Evolutionary conservation across 2,113 vertebrate species (phyloP).

Genomic region (Camarhynchus parvulus): DNA sequence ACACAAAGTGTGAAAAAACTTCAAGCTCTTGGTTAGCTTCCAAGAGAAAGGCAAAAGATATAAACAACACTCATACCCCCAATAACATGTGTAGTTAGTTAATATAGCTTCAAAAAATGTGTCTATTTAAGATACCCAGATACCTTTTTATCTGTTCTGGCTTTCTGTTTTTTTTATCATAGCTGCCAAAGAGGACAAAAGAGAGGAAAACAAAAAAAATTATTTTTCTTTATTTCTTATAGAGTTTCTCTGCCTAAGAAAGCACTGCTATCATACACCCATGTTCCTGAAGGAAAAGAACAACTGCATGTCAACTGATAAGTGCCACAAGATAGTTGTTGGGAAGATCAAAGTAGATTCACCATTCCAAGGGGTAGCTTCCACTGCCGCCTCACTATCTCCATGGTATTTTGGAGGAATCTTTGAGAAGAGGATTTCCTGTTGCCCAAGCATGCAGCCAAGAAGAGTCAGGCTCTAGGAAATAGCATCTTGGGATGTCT

Average conservation of each 20-base stretch:
- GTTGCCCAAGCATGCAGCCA: background rate
- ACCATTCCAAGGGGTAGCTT: background rate
- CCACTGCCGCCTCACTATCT: background rate
- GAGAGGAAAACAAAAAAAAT: background rate
- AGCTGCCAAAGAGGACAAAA: background rate
- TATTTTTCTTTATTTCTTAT: background rate
- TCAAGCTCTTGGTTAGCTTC: background rate
- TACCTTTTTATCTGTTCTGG: background rate
- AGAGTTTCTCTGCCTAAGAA: background rate
- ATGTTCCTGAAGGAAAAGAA: background rate
- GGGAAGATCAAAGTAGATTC: background rate
- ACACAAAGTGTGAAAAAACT: background rate
- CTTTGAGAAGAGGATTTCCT: background rate
- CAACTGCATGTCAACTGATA: background rate
- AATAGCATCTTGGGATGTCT: background rate
- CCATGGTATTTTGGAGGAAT: fast-evolving
- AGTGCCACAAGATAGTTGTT: background rate
- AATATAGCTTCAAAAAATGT: background rate
- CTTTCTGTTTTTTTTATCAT: background rate
- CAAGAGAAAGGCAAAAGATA: background rate
- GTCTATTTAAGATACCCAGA: background rate
- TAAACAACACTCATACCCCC: background rate
- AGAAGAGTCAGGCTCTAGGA: background rate
- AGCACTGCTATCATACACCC: background rate
- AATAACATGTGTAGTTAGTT: background rate